Conservation (phyloP, 2,888 invertebrate species). For the Lithophane leautieri region DNA sequence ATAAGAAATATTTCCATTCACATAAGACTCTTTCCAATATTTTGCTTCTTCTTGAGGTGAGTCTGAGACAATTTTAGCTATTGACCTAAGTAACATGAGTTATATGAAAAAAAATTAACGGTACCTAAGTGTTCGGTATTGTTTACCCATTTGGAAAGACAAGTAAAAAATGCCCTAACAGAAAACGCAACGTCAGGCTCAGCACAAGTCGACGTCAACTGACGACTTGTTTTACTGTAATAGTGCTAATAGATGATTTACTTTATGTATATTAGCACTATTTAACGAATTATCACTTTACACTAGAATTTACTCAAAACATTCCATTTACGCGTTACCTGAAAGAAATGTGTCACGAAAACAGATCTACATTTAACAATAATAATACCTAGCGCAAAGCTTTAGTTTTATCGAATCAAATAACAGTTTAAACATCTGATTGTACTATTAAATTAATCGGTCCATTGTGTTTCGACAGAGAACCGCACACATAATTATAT, state of each 20-base stretch:
- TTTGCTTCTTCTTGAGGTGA: not conserved
- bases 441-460: constrained; percentile 63
- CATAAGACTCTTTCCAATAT: not conserved
- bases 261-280: constrained; percentile 9
- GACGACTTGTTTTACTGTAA: not conserved
- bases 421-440: constrained; percentile 49
- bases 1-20: not conserved
- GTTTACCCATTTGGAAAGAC: not conserved
- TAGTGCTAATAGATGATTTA: constrained; percentile 20
- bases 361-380: constrained; percentile 3
- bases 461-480: constrained; percentile 69
- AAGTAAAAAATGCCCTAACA: not conserved
- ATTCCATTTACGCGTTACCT: not conserved
- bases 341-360: not conserved
- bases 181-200: constrained; percentile 6
- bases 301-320: constrained; percentile 3
- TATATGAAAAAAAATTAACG: not conserved
- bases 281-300: not conserved
- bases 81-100: not conserved
- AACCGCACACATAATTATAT: constrained; percentile 85
- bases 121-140: not conserved
- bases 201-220: constrained; percentile 2
- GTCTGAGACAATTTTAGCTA: not conserved
- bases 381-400: constrained; percentile 21
- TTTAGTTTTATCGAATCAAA: constrained; percentile 35